These are phyloP conservation scores for Cheiracanthium punctorium DNA, from an alignment of 2,888 invertebrate genomes.

Conservation along the genomic window DNA sequence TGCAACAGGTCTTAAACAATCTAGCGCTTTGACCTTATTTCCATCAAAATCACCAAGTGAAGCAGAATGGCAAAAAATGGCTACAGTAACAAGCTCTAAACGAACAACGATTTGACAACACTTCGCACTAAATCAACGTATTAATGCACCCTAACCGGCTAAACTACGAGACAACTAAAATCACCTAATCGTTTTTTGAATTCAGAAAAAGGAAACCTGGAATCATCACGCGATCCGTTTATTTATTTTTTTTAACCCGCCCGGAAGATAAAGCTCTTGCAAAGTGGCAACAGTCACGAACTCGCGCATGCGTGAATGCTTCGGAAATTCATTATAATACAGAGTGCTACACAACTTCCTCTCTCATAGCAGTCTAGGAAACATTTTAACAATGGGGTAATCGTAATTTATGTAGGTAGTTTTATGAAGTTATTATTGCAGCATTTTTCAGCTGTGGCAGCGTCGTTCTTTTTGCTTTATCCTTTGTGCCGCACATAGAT, in stretches of 20 bases:
- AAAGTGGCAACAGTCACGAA: slow-evolving; percentile 69
- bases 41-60: slow-evolving; percentile 11
- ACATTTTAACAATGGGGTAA: slow-evolving; percentile 54
- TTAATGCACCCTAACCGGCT: slow-evolving; percentile 58
- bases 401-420: slow-evolving; percentile 55
- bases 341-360: slow-evolving; percentile 61
- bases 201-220: slow-evolving; percentile 42
- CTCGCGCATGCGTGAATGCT: slow-evolving; percentile 66
- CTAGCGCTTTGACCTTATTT: slow-evolving; percentile 42
- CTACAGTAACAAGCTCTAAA: slow-evolving; percentile 43
- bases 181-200: slow-evolving; percentile 58
- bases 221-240: slow-evolving; percentile 52
- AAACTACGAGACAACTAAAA: slow-evolving; percentile 50
- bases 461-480: slow-evolving; percentile 16
- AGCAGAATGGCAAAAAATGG: background rate
- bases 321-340: slow-evolving; percentile 61
- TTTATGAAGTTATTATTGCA: slow-evolving; percentile 66
- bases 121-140: slow-evolving; percentile 59
- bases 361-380: slow-evolving; percentile 16
- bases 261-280: slow-evolving; percentile 55
- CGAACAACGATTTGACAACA: slow-evolving; percentile 57
- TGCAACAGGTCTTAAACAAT: slow-evolving; percentile 43
- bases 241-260: slow-evolving; percentile 59
- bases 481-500: background rate
- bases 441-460: slow-evolving; percentile 49